phyloP scores from a whole-genome alignment of 2,888 invertebrate genomes.

The Yponomeuta evonymella region DNA sequence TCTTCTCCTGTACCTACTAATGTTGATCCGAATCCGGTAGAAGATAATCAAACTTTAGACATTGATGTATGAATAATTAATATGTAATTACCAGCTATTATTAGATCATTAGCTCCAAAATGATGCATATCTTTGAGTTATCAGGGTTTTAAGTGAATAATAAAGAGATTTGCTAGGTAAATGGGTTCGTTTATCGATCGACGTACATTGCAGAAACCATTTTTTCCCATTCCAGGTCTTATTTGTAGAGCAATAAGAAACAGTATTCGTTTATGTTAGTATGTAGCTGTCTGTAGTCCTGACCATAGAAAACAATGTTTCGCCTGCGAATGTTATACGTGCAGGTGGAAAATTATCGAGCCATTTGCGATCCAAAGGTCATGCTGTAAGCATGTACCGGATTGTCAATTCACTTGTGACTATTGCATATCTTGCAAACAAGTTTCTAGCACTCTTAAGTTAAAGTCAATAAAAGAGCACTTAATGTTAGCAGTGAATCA shows the following conservation, averaged over 20 bases:
- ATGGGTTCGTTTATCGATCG: neutral
- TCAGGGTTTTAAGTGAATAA: neutral
- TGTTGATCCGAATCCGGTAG: neutral
- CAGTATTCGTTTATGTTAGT: neutral
- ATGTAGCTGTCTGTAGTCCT: neutral
- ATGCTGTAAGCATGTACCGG: neutral
- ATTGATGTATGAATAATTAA: neutral
- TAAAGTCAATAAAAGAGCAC: neutral
- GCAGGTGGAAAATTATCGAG: neutral
- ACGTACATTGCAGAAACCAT: neutral
- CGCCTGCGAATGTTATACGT: neutral
- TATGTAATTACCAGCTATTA: neutral
- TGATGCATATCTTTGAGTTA: neutral
- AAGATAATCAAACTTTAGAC: neutral
- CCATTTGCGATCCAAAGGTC: neutral
- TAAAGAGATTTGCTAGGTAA: neutral
- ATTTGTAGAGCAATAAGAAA: neutral
- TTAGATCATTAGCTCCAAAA: neutral
- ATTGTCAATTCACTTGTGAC: neutral
- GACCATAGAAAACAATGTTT: no score
- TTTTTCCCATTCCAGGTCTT: neutral
- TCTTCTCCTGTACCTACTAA: no score
- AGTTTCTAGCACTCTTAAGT: neutral
- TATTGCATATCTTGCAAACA: neutral
- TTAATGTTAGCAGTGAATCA: neutral